Percentiles rank a stretch among this genome's conserved stretches.
These are phyloP conservation scores for Semicossyphus pulcher DNA, from an alignment of 2,113 vertebrate species.

Conservation along the genomic window DNA sequence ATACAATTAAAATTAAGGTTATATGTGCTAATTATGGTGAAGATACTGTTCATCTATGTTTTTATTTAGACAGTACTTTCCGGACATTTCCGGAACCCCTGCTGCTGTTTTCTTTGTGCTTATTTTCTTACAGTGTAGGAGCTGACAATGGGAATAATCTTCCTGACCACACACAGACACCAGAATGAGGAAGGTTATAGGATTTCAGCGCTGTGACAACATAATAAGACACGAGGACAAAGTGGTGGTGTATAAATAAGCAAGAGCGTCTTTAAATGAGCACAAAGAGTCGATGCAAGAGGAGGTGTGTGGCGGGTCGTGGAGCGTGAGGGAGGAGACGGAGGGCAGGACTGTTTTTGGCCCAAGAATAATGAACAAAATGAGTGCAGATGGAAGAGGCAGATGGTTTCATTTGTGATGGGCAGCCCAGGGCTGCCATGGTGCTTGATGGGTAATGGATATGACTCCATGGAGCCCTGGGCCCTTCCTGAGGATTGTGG, in stretches of 20 bases:
- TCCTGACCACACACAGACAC: too few species aligned
- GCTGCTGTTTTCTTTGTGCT: background rate
- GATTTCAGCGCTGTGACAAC: background rate
- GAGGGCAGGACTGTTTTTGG: slow-evolving; percentile 70
- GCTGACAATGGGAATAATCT: too few species aligned
- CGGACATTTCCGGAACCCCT: too few species aligned
- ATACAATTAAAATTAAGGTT: too few species aligned
- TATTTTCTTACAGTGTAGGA: too few species aligned
- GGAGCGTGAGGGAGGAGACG: slow-evolving; percentile 25
- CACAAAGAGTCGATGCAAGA: slow-evolving; percentile 31
- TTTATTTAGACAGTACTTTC: too few species aligned
- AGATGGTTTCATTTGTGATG: slow-evolving; percentile 87
- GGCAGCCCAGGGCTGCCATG: slow-evolving; percentile 74
- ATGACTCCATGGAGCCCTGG: slow-evolving; percentile 64
- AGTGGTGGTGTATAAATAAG: slow-evolving; percentile 8
- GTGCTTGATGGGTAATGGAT: slow-evolving; percentile 82
- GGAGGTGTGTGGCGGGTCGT: slow-evolving; percentile 29
- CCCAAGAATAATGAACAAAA: slow-evolving; percentile 80
- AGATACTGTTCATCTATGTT: too few species aligned
- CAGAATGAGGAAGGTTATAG: too few species aligned
- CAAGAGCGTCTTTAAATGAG: slow-evolving; percentile 31
- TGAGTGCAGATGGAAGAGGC: slow-evolving; percentile 84
- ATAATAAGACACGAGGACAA: slow-evolving; percentile 8
- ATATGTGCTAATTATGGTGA: too few species aligned
- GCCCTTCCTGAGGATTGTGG: slow-evolving; percentile 69